These are phyloP conservation scores for Agonopterix arenella DNA, from an alignment of 2,888 invertebrate genomes.

Conservation along the genomic window DNA sequence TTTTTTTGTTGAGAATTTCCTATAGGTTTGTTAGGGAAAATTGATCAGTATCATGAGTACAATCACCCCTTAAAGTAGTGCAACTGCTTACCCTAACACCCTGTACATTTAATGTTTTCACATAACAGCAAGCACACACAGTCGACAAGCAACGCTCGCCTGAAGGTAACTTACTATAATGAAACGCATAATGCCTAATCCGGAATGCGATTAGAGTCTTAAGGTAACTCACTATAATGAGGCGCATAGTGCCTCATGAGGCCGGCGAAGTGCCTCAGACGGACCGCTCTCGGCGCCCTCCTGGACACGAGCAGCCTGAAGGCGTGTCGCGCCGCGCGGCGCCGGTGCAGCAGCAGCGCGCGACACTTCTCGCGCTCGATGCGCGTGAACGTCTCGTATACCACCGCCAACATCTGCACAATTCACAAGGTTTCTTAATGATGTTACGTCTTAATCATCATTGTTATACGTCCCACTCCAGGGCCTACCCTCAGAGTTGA, in stretches of 20 bases:
- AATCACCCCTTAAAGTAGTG: too few relatives aligned
- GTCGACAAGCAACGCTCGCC: too few relatives aligned
- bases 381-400: conserved; percentile 92
- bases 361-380: conserved; percentile 91
- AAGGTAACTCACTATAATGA: conserved; percentile 61
- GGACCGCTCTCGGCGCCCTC: conserved; percentile 81
- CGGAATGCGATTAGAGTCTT: conserved; percentile 79
- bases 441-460: too few relatives aligned
- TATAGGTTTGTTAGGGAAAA: too few relatives aligned
- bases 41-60: too few relatives aligned
- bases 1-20: too few relatives aligned
- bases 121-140: too few relatives aligned
- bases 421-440: not conserved
- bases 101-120: too few relatives aligned
- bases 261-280: conserved; percentile 87
- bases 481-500: too few relatives aligned
- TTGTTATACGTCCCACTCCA: too few relatives aligned
- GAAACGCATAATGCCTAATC: conserved; percentile 84
- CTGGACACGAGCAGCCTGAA: conserved; percentile 88
- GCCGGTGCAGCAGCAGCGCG: conserved; percentile 87
- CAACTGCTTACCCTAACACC: too few relatives aligned
- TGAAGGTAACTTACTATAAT: conserved; percentile 76
- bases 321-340: conserved; percentile 88
- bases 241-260: conserved; percentile 88
- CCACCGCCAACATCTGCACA: conserved; percentile 89